These are phyloP conservation scores for Discoglossus pictus DNA, from an alignment of 2,797 vertebrate genomes.

Conservation along the genomic window DNA sequence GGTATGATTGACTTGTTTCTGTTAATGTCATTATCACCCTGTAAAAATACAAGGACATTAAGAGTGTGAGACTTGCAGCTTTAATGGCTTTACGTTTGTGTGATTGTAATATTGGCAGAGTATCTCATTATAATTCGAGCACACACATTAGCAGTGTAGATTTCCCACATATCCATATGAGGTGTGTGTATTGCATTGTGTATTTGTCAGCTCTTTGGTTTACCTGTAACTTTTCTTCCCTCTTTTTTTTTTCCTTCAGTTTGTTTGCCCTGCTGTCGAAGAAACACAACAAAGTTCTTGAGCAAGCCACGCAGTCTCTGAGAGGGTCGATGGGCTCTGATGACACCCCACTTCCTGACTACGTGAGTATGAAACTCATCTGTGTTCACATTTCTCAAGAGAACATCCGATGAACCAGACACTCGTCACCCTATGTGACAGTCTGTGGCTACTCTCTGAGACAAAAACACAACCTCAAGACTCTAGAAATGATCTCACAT, in stretches of 20 bases:
- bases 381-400: conserved; percentile 25
- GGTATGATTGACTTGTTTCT: background rate
- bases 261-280: conserved; percentile 96
- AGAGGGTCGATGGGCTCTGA: conserved; percentile 76
- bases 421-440: conserved; percentile 30
- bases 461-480: conserved; percentile 56
- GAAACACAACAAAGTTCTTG: conserved; percentile 98
- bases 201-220: too few species aligned
- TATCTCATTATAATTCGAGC: too few species aligned
- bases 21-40: too few species aligned
- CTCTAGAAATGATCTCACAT: conserved; percentile 57
- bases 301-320: conserved; percentile 94
- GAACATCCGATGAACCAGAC: conserved; percentile 9
- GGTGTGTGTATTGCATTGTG: too few species aligned
- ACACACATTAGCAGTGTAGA: too few species aligned
- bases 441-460: conserved; percentile 40
- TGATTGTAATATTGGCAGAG: too few species aligned
- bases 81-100: too few species aligned
- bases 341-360: conserved; percentile 87
- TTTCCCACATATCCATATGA: too few species aligned
- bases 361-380: conserved; percentile 80
- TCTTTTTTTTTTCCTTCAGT: conserved; percentile 63
- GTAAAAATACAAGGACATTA: too few species aligned
- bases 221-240: conserved; percentile 37
- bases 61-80: too few species aligned